phyloP scores from a whole-genome alignment of 30 jellyfish, hydroid and myxozoan species.

The Turritopsis dohrnii region DNA sequence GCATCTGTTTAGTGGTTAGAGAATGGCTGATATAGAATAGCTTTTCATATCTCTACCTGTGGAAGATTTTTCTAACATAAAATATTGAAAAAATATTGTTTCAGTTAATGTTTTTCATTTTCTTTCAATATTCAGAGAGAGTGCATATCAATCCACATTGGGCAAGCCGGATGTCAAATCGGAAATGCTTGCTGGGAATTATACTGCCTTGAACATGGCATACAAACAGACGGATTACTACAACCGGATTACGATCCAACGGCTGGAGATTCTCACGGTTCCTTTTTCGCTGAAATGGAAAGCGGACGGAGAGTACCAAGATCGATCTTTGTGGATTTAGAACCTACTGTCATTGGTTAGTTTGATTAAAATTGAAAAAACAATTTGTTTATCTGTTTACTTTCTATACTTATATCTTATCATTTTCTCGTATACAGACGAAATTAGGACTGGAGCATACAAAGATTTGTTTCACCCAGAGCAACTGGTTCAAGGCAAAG shows the following conservation, averaged over 20 bases:
- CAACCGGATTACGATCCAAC: constrained; percentile 33
- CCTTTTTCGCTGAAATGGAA: constrained; percentile 83
- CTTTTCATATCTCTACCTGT: background rate
- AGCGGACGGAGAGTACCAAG: constrained; percentile 90
- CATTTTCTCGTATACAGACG: constrained; percentile 40
- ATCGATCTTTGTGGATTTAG: constrained; percentile 86
- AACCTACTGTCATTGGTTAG: constrained; percentile 96
- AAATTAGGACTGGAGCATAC: constrained; percentile 82
- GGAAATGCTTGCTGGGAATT: constrained; percentile 98
- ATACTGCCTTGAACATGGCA: constrained; percentile 85
- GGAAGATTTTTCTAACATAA: background rate
- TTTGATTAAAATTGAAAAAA: background rate
- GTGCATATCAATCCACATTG: constrained; percentile 92
- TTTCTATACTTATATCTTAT: too few relatives aligned
- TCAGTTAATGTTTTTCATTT: background rate
- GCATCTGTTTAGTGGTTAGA: too few relatives aligned
- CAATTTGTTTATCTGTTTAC: background rate
- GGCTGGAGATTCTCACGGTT: constrained; percentile 56
- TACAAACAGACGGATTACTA: constrained; percentile 49
- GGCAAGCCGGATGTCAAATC: constrained; percentile 97
- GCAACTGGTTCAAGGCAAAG: constrained; percentile 83
- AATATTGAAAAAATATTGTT: too few relatives aligned
- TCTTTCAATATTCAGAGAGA: constrained; percentile 63
- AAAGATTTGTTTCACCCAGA: constrained; percentile 87
- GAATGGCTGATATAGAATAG: too few relatives aligned